Conservation (phyloP, 1,140 invertebrate genomes). For the Phortica variegata region DNA sequence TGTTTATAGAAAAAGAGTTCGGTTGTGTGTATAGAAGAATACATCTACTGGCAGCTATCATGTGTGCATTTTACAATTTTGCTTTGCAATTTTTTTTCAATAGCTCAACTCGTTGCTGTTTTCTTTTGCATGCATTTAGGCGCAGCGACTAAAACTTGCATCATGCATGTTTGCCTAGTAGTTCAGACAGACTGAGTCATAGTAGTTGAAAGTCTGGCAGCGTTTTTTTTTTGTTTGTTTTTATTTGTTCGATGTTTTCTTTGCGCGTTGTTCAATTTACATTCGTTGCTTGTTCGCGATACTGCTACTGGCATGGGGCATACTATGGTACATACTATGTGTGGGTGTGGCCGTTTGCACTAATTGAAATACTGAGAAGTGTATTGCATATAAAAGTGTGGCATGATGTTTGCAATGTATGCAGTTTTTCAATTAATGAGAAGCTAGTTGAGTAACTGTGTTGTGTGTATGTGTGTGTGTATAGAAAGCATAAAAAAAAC, state of each 20-base stretch:
- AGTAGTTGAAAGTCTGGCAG: no score
- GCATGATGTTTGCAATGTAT: background rate
- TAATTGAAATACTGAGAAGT: conserved; percentile 45
- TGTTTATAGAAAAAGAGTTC: no score
- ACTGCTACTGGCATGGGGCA: conserved; percentile 10
- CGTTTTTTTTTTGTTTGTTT: conserved; percentile 31
- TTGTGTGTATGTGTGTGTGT: no score
- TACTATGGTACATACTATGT: conserved; percentile 1
- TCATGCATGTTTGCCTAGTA: no score
- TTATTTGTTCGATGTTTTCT: conserved; percentile 18
- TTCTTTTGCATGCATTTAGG: conserved; percentile 29
- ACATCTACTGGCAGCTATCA: no score
- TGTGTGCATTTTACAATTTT: conserved; percentile 15
- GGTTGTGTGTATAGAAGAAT: no score
- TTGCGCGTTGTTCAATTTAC: conserved; percentile 48
- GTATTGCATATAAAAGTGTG: background rate
- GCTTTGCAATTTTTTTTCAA: conserved; percentile 20
- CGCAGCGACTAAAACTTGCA: conserved; percentile 12
- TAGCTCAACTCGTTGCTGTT: conserved; percentile 19
- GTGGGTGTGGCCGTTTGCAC: conserved; percentile 33
- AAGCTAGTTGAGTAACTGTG: no score
- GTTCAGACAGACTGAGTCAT: no score
- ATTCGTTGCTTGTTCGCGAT: no score
- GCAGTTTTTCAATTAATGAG: conserved; percentile 5
- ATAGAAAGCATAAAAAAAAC: no score